A percentile compares a stretch with the other conserved stretches of the same genome.
These are phyloP conservation scores for Blastobasis adustella DNA, from an alignment of 2,888 invertebrate species.

Conservation along the genomic window DNA sequence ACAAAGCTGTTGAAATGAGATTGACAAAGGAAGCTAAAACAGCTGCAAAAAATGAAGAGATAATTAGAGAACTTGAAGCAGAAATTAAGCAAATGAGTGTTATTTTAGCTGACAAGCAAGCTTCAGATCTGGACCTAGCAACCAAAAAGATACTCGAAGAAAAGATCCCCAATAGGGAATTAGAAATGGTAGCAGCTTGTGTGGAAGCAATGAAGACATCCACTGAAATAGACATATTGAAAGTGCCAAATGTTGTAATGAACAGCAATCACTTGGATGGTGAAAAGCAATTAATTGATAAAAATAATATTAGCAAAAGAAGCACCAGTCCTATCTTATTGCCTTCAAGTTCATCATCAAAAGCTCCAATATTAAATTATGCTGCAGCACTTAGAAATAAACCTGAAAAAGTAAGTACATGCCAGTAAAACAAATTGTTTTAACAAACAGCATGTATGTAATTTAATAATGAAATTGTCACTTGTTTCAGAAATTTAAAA, in stretches of 20 bases:
- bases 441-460: background rate
- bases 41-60: slow-evolving; percentile 55
- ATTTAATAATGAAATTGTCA: slow-evolving; percentile 1
- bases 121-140: slow-evolving; percentile 39
- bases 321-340: slow-evolving; percentile 39
- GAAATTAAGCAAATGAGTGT: slow-evolving; percentile 64
- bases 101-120: slow-evolving; percentile 57
- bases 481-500: slow-evolving; percentile 48
- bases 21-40: slow-evolving; percentile 53
- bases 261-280: slow-evolving; percentile 33
- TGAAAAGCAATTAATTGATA: slow-evolving; percentile 32
- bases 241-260: slow-evolving; percentile 37
- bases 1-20: slow-evolving; percentile 57
- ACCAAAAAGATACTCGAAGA: slow-evolving; percentile 44
- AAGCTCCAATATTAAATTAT: slow-evolving; percentile 45
- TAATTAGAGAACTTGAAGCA: slow-evolving; percentile 56
- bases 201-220: slow-evolving; percentile 50
- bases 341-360: slow-evolving; percentile 27
- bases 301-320: slow-evolving; percentile 28
- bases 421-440: no score
- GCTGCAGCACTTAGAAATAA: slow-evolving; percentile 50
- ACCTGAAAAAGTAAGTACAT: slow-evolving; percentile 37
- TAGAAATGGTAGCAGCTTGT: slow-evolving; percentile 60
- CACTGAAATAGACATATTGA: slow-evolving; percentile 42
- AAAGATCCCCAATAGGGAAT: slow-evolving; percentile 41